Evolutionary conservation across 2,113 vertebrate genomes (phyloP).

Genomic region (Syngnathus scovelli): DNA sequence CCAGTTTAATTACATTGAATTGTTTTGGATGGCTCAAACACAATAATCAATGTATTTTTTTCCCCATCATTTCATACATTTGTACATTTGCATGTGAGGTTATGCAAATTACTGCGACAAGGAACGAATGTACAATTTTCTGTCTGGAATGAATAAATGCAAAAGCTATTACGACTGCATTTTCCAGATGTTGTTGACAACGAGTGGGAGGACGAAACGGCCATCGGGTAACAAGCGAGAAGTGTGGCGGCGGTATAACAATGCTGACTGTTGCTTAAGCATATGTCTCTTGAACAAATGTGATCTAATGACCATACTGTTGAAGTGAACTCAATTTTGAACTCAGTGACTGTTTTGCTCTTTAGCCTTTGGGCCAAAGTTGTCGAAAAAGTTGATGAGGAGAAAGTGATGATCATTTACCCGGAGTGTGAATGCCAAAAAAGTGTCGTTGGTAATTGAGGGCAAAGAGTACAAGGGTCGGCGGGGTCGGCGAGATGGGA

Average conservation of each 20-base stretch:
- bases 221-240: not conserved
- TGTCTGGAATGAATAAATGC: slow-evolving; percentile 1
- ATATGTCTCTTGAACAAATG: not conserved
- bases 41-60: not conserved
- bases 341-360: not conserved
- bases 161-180: not conserved
- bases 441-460: not conserved
- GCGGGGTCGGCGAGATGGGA: not conserved
- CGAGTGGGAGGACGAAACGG: not conserved
- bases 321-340: not conserved
- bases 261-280: not conserved
- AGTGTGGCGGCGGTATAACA: not conserved
- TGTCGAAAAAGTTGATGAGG: not conserved
- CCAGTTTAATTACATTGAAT: no score
- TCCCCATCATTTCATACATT: not conserved
- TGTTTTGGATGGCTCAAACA: no score
- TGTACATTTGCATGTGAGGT: not conserved
- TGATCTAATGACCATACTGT: not conserved
- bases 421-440: not conserved
- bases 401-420: not conserved
- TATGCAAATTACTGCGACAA: not conserved
- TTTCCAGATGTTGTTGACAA: not conserved
- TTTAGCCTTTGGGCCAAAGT: not conserved
- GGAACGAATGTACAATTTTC: not conserved
- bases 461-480: not conserved